Evolutionary conservation across 2,888 invertebrate species (phyloP), one percentile per base, ranked within the genome.

Genomic region (Stenchaetothrips biformis): DNA sequence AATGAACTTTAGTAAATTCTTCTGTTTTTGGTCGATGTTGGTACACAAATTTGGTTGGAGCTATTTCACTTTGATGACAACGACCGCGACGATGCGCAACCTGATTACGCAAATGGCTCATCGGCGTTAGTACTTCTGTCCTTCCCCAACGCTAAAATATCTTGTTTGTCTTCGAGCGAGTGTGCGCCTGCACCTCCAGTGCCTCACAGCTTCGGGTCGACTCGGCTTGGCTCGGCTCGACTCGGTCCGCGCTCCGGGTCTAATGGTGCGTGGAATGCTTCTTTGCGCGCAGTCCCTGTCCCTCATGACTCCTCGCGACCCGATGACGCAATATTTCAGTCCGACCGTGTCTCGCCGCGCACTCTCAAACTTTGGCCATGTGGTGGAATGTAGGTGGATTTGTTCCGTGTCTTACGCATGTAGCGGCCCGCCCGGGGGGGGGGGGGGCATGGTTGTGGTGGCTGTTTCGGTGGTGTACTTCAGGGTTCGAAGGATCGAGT

Each of bases 291-390:
- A 21, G n/a, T 37, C 37, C 37, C 2, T 21, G 9, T 7, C 67
- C 67, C 21, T 53, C 53, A 53, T 53, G 53, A 53, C 53, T 53
- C 53, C 53, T 53, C 53, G 53, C 3, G 25, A 67, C 67, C 21
- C 67, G 25, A 67, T 21, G 21, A 67, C 6, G 67, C 25, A 21
- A 67, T 67, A 67, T 67, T 67, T 67, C 67, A 21, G n/a, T 21
- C 67, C 21, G 21, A 67, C 9, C 67, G 21, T 67, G 21, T 25
- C 67, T 25, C 67, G 67, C 67, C 7, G 67, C 18, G 21, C 67
- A 67, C 67, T 67, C 67, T 67, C 67, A 67, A 67, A 67, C 67
- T 67, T 67, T 67, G 67, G 67, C 67, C 67, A 67, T 67, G 67
- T 25, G 18, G 67, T 21, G 67, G 67, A 67, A 67, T 67, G 67